Base-by-base conservation (phyloP, 2,888 invertebrate species). In the Ctena decussata region DNA sequence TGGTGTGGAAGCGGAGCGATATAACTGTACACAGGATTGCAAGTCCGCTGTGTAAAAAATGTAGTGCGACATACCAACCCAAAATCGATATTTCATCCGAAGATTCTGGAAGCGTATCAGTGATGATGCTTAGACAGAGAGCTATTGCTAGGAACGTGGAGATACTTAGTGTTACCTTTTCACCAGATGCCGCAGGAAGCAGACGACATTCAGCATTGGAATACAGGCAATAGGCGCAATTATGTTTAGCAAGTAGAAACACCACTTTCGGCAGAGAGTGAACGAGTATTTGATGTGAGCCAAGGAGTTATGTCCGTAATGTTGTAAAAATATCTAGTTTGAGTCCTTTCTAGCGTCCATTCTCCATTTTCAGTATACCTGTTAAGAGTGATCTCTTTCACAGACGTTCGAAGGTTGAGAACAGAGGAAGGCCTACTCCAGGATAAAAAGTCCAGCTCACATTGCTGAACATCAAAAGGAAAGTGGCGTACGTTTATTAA, bases 81-180 rank as follows among this genome's bases (percentile, higher is more conserved):
- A 91, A 80, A n/a, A 77, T 71, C 0, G 91, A 89, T 39, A 90
- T 79, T 41, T 90, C 90, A 24, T 91, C 90, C 0, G 91, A 90
- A 1, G 88, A 77, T 83, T 85, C 85, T 5, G 91, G 91, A 60
- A 91, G 79, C n/a, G 83, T 83, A 30, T 87, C 85, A 21, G 85
- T 88, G 11, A 91, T 84, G 12, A 89, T 82, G 0, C 85, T 89
- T 49, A 91, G 72, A 75, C 85, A 91, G 30, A 91, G 89, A 15
- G 91, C 88, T 37, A 91, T 79, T 37, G 91, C 89, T 0, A 91
- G 78, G 49, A 89, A 91, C 1, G 85, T 65, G 6, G 88, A 88
- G 8, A 88, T 85, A 49, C 83, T 83, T 37, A 88, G 49, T 1
- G 88, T 81, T 15, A 88, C 75, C 21, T 84, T 73, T 57, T 87